These are phyloP conservation scores for Cephalopholis sonnerati DNA, from an alignment of 2,113 vertebrate genomes.

Conservation along the genomic window DNA sequence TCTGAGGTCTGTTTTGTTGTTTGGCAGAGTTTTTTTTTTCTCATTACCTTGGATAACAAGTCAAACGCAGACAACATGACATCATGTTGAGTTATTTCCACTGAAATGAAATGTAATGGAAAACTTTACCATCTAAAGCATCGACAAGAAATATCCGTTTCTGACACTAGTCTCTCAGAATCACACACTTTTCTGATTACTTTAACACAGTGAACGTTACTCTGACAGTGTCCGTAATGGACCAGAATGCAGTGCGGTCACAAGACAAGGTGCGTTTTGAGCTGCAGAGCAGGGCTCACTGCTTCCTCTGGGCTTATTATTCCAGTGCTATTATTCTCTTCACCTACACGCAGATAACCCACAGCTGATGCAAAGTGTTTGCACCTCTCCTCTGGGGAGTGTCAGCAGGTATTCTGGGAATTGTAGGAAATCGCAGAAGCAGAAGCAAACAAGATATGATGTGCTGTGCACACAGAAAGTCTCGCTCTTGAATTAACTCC, in stretches of 20 bases:
- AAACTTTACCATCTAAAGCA: slow-evolving; percentile 12
- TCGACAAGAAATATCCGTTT: slow-evolving; percentile 17
- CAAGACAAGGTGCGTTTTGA: slow-evolving; percentile 16
- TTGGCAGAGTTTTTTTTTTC: slow-evolving; percentile 33
- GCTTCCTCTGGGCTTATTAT: slow-evolving; percentile 58
- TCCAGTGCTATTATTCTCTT: slow-evolving; percentile 39
- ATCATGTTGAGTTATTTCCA: slow-evolving; percentile 17
- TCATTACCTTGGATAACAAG: slow-evolving; percentile 22
- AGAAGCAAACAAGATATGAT: slow-evolving; percentile 36
- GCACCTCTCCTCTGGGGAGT: slow-evolving; percentile 43
- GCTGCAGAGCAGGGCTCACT: slow-evolving; percentile 1
- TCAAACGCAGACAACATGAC: slow-evolving; percentile 19
- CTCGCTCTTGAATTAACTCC: slow-evolving; percentile 5
- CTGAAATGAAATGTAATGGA: slow-evolving; percentile 34
- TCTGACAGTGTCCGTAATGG: slow-evolving; percentile 28
- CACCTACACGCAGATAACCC: slow-evolving; percentile 27
- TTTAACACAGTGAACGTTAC: slow-evolving; percentile 11
- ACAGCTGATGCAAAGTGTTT: slow-evolving; percentile 51
- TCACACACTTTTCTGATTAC: slow-evolving; percentile 13
- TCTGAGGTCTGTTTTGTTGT: slow-evolving; percentile 24
- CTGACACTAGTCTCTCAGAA: slow-evolving; percentile 13
- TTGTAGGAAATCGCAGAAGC: slow-evolving; percentile 38
- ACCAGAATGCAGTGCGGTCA: slow-evolving; percentile 43
- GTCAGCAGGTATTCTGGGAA: slow-evolving; percentile 62
- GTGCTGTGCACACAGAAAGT: slow-evolving; percentile 6